Percentiles rank a stretch among this genome's conserved stretches.
Conservation (phyloP, 2,113 vertebrate genomes). For the Melanocharis versteri region DNA sequence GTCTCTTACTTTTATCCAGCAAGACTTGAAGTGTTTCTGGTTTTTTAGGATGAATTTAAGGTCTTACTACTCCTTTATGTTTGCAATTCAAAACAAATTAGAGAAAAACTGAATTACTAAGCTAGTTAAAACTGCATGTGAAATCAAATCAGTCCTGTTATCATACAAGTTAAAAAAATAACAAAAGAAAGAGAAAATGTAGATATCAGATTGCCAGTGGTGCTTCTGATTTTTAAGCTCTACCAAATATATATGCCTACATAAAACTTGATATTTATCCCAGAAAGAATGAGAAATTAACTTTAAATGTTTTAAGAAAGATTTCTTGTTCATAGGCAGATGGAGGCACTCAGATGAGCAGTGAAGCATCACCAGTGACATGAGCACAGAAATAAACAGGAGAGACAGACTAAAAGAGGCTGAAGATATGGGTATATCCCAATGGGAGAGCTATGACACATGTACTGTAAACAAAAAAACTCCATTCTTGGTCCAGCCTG, state of each 20-base stretch:
- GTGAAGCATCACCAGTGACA: slow-evolving; percentile 25
- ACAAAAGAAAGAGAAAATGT: background rate
- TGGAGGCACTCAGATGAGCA: slow-evolving; percentile 52
- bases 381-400: slow-evolving; percentile 39
- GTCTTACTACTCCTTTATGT: slow-evolving; percentile 5
- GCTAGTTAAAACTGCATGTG: background rate
- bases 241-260: slow-evolving; percentile 25
- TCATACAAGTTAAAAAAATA: background rate
- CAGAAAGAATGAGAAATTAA: slow-evolving; percentile 63
- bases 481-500: background rate
- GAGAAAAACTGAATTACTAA: slow-evolving; percentile 32
- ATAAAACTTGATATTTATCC: slow-evolving; percentile 45
- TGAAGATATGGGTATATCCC: background rate
- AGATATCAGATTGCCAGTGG: background rate
- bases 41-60: slow-evolving; percentile 34
- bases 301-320: slow-evolving; percentile 54
- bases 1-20: slow-evolving; percentile 45
- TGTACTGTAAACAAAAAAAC: background rate
- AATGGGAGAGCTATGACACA: background rate
- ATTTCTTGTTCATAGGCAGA: slow-evolving; percentile 67
- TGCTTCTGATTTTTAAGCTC: slow-evolving; percentile 60
- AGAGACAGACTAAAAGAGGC: background rate
- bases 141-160: slow-evolving; percentile 55
- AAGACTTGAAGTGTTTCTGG: slow-evolving; percentile 9
- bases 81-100: slow-evolving; percentile 49